Percentiles rank a stretch among this genome's conserved stretches.
Evolutionary conservation across 64 coral and sea anemone genomes (phyloP).

Genomic region (Pocillopora verrucosa): DNA sequence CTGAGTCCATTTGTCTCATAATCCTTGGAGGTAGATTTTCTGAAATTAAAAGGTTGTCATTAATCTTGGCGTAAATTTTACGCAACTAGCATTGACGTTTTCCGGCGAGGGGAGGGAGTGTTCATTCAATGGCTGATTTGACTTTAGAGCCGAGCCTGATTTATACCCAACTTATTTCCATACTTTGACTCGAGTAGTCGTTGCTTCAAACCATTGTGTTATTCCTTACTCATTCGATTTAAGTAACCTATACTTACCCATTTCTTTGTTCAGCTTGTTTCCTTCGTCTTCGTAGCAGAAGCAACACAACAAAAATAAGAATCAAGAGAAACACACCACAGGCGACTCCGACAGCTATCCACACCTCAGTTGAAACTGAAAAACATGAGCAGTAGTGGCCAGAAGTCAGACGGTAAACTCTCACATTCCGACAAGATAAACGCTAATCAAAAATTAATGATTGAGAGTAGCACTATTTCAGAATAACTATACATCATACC

Average conservation of each 20-base stretch:
- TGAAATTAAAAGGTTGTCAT: neutral
- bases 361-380: constrained; percentile 48
- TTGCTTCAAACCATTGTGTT: too few relatives aligned
- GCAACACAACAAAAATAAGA: constrained; percentile 16
- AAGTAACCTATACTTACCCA: neutral
- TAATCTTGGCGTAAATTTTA: neutral
- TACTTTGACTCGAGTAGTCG: too few relatives aligned
- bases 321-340: constrained; percentile 48
- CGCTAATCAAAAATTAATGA: too few relatives aligned
- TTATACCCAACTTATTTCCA: too few relatives aligned
- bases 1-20: neutral
- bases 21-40: neutral
- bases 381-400: neutral
- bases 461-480: too few relatives aligned
- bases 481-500: too few relatives aligned
- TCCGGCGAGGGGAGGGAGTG: too few relatives aligned
- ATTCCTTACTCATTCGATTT: neutral
- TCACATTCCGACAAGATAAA: too few relatives aligned
- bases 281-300: constrained; percentile 33
- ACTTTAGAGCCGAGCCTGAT: too few relatives aligned
- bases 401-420: too few relatives aligned
- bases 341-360: constrained; percentile 48
- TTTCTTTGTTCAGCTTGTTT: constrained; percentile 31
- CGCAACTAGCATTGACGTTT: too few relatives aligned
- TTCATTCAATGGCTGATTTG: too few relatives aligned